phyloP scores from a whole-genome alignment of 2,797 vertebrate species.

The Todus mexicanus region DNA sequence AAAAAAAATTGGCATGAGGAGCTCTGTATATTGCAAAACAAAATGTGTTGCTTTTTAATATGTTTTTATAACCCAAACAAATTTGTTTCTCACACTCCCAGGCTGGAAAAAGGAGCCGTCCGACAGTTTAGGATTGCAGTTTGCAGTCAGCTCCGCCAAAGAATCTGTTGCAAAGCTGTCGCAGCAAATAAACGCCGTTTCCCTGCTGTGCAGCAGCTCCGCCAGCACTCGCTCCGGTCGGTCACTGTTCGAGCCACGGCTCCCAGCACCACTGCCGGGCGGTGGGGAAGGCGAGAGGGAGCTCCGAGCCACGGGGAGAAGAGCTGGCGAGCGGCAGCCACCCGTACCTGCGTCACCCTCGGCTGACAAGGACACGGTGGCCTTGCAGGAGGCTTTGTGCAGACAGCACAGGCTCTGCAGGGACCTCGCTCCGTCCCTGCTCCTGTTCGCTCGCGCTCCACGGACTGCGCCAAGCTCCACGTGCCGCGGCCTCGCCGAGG shows the following conservation, averaged over 20 bases:
- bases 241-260: background rate
- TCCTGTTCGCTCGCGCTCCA: rapidly evolving
- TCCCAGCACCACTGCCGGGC: background rate
- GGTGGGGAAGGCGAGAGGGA: background rate
- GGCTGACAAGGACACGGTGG: conserved; percentile 4
- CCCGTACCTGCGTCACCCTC: background rate
- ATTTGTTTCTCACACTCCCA: conserved; percentile 79
- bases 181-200: background rate
- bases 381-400: background rate
- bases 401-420: background rate
- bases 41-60: conserved; percentile 79
- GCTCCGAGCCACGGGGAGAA: background rate
- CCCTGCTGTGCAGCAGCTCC: conserved; percentile 42
- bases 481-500: background rate
- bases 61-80: conserved; percentile 78
- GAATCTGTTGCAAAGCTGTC: conserved; percentile 63
- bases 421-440: background rate
- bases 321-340: background rate
- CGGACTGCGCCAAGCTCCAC: rapidly evolving
- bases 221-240: background rate
- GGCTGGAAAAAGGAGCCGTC: conserved; percentile 69
- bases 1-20: conserved; percentile 66
- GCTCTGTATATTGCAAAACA: conserved; percentile 77
- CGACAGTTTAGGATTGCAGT: conserved; percentile 63
- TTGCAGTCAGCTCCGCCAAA: conserved; percentile 57